Evolutionary conservation across 2,888 invertebrate species (phyloP).

Genomic region (Drosophila cognata): DNA sequence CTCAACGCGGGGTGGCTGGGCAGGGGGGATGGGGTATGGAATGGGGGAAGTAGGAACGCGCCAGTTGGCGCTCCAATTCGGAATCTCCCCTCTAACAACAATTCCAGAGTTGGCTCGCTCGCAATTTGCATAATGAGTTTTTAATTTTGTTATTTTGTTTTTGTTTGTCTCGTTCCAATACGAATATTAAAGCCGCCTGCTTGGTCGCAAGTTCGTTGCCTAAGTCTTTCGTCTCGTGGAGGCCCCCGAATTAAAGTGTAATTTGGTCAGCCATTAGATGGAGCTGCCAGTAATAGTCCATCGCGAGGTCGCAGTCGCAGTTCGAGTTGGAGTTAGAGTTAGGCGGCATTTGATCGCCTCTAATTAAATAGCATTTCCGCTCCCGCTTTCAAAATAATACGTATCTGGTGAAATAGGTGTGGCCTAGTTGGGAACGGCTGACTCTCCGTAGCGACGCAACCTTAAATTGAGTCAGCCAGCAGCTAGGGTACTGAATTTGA

Average conservation of each 20-base stretch:
- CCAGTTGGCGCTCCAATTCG: constrained; percentile 33
- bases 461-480: constrained; percentile 24
- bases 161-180: constrained; percentile 51
- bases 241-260: constrained; percentile 75
- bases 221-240: constrained; percentile 67
- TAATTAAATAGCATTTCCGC: constrained; percentile 81
- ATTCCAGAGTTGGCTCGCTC: constrained; percentile 14
- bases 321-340: constrained; percentile 7
- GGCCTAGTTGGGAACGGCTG: constrained; percentile 56
- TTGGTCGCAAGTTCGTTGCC: constrained; percentile 60
- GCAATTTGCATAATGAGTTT: constrained; percentile 83
- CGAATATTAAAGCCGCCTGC: constrained; percentile 62
- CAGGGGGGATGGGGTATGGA: not conserved
- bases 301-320: constrained; percentile 33
- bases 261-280: constrained; percentile 77
- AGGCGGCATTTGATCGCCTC: constrained; percentile 76
- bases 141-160: constrained; percentile 64
- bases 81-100: constrained; percentile 8
- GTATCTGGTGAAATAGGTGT: constrained; percentile 62
- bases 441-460: constrained; percentile 21
- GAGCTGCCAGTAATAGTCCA: constrained; percentile 37
- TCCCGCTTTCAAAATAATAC: constrained; percentile 70
- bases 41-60: constrained; percentile 10
- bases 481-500: constrained; percentile 26
- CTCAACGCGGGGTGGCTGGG: constrained; percentile 37